Evolutionary conservation across 1,140 invertebrate species (phyloP).

Genomic region (Hyposmocoma kahamanoa): DNA sequence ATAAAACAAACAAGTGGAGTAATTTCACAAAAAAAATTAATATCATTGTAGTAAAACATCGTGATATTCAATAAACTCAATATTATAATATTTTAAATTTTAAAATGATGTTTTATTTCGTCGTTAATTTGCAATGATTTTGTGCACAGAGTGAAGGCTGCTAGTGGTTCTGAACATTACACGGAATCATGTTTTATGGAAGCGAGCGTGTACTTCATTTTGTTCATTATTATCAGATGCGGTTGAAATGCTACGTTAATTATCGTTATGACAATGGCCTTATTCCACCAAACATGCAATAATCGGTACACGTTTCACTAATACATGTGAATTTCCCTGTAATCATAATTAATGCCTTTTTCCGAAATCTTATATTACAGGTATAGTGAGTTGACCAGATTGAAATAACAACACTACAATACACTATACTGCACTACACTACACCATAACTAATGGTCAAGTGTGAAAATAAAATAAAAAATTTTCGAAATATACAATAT

Average conservation of each 20-base stretch:
- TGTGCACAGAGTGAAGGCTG: background rate
- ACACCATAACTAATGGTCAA: too few relatives aligned
- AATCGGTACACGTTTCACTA: background rate
- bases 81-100: slow-evolving; percentile 2
- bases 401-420: too few relatives aligned
- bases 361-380: too few relatives aligned
- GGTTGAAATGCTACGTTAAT: slow-evolving; percentile 27
- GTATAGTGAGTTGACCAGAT: too few relatives aligned
- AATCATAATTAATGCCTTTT: too few relatives aligned
- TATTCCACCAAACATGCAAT: slow-evolving; percentile 4
- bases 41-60: too few relatives aligned
- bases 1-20: too few relatives aligned
- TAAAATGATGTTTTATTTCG: background rate
- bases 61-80: too few relatives aligned
- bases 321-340: background rate
- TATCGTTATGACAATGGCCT: slow-evolving; percentile 29
- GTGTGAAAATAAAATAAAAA: too few relatives aligned
- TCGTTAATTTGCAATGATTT: background rate
- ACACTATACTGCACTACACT: too few relatives aligned
- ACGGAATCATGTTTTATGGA: background rate
- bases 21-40: too few relatives aligned
- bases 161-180: background rate
- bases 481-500: too few relatives aligned
- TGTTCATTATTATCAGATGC: slow-evolving; percentile 22
- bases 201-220: background rate